A percentile compares a stretch with the other conserved stretches of the same genome.
phyloP scores from a whole-genome alignment of 1,140 invertebrate species.

The Cheumatopsyche charites region DNA sequence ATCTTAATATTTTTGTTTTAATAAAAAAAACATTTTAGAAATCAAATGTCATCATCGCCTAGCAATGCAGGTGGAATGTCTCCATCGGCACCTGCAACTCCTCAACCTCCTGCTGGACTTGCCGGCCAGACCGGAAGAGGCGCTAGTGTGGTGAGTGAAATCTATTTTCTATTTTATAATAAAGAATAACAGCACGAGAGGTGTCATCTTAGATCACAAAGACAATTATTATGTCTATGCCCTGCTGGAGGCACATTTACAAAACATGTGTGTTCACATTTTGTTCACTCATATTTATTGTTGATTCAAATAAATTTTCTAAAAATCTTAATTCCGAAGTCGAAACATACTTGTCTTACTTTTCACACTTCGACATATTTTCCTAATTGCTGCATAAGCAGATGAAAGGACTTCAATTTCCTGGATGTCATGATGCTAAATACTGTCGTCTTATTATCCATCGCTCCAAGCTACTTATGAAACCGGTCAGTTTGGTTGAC shows the following conservation, averaged over 20 bases:
- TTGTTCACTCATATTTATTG: neutral
- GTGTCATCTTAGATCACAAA: no score
- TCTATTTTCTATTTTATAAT: neutral
- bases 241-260: no score
- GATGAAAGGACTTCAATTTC: conserved; percentile 94
- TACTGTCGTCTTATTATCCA: conserved; percentile 94
- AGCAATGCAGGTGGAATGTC: conserved; percentile 49
- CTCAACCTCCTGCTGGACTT: conserved; percentile 65
- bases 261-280: no score
- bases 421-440: conserved; percentile 90
- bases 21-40: no score
- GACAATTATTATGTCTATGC: no score
- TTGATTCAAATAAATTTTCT: neutral
- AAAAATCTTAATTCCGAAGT: neutral
- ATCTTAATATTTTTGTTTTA: neutral
- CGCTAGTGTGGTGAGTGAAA: conserved; percentile 80
- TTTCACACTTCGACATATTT: conserved; percentile 26
- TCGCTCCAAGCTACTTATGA: conserved; percentile 90
- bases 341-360: neutral
- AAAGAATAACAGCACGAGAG: no score
- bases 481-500: conserved; percentile 79
- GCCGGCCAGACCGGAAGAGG: conserved; percentile 86
- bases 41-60: conserved; percentile 43
- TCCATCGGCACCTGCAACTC: conserved; percentile 63
- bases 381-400: conserved; percentile 57